A percentile compares a stretch with the other conserved stretches of the same genome.
phyloP scores from a whole-genome alignment of 2,888 invertebrate species.

The Ganaspis brasiliensis region DNA sequence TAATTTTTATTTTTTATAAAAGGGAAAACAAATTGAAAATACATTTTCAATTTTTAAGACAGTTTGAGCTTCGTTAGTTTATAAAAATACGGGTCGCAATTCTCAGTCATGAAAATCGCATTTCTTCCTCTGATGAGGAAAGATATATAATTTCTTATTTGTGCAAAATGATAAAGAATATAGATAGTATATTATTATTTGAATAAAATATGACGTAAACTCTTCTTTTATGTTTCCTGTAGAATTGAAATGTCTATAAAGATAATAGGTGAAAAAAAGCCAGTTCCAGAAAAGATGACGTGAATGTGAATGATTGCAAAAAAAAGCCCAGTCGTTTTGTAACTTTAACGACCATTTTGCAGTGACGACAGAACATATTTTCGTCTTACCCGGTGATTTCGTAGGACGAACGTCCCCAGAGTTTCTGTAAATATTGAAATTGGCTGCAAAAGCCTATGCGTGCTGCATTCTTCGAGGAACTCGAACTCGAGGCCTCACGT shows the following conservation, averaged over 20 bases:
- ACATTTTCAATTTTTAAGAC: background rate
- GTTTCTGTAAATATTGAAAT: slow-evolving; percentile 76
- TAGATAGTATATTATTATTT: background rate
- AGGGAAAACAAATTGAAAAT: too few relatives aligned
- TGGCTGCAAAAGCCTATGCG: slow-evolving; percentile 69
- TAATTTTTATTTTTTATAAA: too few relatives aligned
- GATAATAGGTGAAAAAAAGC: background rate
- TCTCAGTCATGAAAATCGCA: too few relatives aligned
- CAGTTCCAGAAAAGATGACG: background rate
- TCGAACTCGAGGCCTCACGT: slow-evolving; percentile 54
- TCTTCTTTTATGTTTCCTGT: background rate
- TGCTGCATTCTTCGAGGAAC: slow-evolving; percentile 65
- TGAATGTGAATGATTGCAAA: too few relatives aligned
- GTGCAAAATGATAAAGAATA: slow-evolving; percentile 4
- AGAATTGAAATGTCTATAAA: background rate
- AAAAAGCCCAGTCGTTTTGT: slow-evolving; percentile 5
- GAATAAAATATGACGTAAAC: slow-evolving; percentile 1
- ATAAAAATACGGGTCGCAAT: too few relatives aligned
- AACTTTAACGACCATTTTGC: slow-evolving; percentile 37
- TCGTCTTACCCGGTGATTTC: slow-evolving; percentile 61
- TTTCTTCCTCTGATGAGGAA: background rate
- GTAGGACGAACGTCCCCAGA: slow-evolving; percentile 57
- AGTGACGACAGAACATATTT: slow-evolving; percentile 29
- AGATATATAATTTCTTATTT: slow-evolving; percentile 5
- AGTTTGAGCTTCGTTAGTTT: too few relatives aligned